Percentiles rank a stretch among this genome's conserved stretches.
Evolutionary conservation across 1,140 invertebrate species (phyloP).

Genomic region (Drosophila pandora): DNA sequence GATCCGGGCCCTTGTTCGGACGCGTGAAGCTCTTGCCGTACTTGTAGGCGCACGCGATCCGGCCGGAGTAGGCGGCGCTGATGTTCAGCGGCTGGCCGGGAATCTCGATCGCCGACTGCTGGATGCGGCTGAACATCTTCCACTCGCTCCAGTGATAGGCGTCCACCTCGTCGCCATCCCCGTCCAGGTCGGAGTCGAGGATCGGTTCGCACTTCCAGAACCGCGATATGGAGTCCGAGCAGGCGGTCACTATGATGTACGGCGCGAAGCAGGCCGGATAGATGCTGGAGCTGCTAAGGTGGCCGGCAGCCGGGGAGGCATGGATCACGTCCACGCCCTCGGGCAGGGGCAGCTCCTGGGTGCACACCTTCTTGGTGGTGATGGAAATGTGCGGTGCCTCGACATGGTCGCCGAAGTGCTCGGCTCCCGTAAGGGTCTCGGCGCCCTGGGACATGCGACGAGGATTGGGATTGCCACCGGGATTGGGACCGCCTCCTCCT

Average conservation of each 20-base stretch:
- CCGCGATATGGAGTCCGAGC: slow-evolving; percentile 91
- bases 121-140: slow-evolving; percentile 93
- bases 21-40: slow-evolving; percentile 93
- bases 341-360: slow-evolving; percentile 93
- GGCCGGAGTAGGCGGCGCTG: slow-evolving; percentile 97
- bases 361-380: slow-evolving; percentile 90
- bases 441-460: slow-evolving; percentile 67
- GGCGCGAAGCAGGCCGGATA: slow-evolving; percentile 99
- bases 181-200: slow-evolving; percentile 21
- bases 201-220: slow-evolving; percentile 92
- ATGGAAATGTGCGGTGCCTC: slow-evolving; percentile 87
- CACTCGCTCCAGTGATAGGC: slow-evolving; percentile 94
- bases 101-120: slow-evolving; percentile 94
- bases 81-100: slow-evolving; percentile 95
- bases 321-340: slow-evolving; percentile 96
- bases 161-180: slow-evolving; percentile 85
- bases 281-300: slow-evolving; percentile 98
- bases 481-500: neutral
- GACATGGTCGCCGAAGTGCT: slow-evolving; percentile 52
- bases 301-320: slow-evolving; percentile 96
- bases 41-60: slow-evolving; percentile 98
- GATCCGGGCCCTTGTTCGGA: slow-evolving; percentile 88
- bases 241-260: slow-evolving; percentile 97
- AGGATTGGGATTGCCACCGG: slow-evolving; percentile 16
- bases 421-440: slow-evolving; percentile 49